Base-by-base conservation (phyloP, 2,113 vertebrate genomes). In the Balaeniceps rex region DNA sequence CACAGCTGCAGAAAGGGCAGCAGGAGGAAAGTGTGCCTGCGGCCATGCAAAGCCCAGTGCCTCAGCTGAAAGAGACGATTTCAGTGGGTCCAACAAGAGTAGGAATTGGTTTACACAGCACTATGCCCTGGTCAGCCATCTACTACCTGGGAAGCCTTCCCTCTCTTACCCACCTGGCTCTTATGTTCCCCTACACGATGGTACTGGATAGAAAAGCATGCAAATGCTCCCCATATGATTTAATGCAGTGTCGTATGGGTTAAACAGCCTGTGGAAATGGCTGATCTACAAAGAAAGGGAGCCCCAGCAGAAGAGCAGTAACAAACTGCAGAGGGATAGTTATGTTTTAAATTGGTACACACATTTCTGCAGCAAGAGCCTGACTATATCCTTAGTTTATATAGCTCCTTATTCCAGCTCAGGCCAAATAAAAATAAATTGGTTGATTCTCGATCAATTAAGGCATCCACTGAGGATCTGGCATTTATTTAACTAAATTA, bases 1-100 rank as follows among this genome's bases (percentile, higher is more conserved):
- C 52, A n/a, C 70, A 65, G 16, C 25, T 18, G 7, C 60, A 51
- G 76, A 44, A 75, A 42, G 26, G 15, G 28, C 55, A 71, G 26
- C 0, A 2, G 69, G 36, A 44, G 36, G 33, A 78, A 61, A 0
- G 0, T 19, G 36, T 33, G 58, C 46, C 64, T 69, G 18, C 3
- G 8, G 80, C 44, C 3, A 0, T 19, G 36, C 38, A 49, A 55
- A 95, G 63, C 28, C 14, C 52, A 18, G 49, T 38, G 36, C 28
- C 54, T 57, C 42, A 33, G 69, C 65, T 55, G 52, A 19, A 72
- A 44, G 2, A 1, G 36, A 19, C 21, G 14, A 22, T 42, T 69
- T 40, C 76, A 66, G 34, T 8, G 75, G 49, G 24, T n/a, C 14
- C 61, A 34, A 3, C 0, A 0, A 82, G 23, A 8, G 11, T 25